phyloP scores from a whole-genome alignment of 1,140 invertebrate genomes.

The Eueides isabella region DNA sequence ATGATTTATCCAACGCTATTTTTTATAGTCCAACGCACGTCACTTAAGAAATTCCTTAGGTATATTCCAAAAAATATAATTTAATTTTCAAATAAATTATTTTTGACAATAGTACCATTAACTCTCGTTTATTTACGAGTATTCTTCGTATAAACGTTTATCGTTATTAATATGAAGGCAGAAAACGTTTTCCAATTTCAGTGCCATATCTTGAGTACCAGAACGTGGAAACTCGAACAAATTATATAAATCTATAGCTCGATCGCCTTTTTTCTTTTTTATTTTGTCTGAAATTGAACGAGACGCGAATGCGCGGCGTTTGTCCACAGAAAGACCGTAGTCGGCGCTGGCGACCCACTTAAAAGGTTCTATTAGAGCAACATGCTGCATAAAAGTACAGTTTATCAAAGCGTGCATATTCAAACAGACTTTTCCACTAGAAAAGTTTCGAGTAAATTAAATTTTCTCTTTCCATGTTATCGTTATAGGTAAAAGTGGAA shows the following conservation, averaged over 20 bases:
- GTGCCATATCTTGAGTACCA: neutral
- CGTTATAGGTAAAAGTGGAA: neutral
- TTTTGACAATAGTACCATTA: neutral
- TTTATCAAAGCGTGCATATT: conserved; percentile 14
- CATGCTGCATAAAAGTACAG: conserved; percentile 10
- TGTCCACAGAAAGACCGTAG: conserved; percentile 9
- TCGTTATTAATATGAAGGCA: conserved; percentile 13
- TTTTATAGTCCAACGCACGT: too few species aligned
- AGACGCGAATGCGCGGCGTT: neutral
- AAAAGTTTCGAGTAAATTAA: conserved; percentile 7
- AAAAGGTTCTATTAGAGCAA: conserved; percentile 14
- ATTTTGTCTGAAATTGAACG: conserved; percentile 17
- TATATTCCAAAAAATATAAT: too few species aligned
- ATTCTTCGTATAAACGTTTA: neutral
- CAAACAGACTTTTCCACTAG: conserved; percentile 1
- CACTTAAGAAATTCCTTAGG: too few species aligned
- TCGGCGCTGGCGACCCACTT: conserved; percentile 9
- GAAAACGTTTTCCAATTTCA: conserved; percentile 15
- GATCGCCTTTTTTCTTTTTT: conserved; percentile 8
- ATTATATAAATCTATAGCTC: conserved; percentile 23
- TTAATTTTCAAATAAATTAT: neutral
- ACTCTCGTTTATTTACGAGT: conserved; percentile 8
- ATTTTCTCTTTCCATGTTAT: neutral
- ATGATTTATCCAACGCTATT: too few species aligned
- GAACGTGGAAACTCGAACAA: conserved; percentile 12